A percentile compares a stretch with the other conserved stretches of the same genome.
Evolutionary conservation across 1,140 invertebrate species (phyloP).

Genomic region (Aethina tumida): DNA sequence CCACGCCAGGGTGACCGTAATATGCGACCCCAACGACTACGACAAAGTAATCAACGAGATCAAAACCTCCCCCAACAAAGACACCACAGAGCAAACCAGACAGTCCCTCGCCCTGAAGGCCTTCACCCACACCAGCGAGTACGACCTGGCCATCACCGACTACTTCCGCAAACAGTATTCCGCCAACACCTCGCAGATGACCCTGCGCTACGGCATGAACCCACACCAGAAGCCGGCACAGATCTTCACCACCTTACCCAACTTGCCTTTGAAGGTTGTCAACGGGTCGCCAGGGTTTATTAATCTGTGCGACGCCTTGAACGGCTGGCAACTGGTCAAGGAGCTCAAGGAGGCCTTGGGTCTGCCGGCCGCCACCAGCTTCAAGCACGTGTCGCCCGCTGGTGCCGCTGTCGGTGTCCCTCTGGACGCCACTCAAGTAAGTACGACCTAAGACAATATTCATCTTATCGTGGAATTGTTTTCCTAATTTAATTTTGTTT

Average conservation of each 20-base stretch:
- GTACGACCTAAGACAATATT: background rate
- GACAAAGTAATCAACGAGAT: slow-evolving; percentile 58
- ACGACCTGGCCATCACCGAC: slow-evolving; percentile 90
- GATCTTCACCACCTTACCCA: slow-evolving; percentile 69
- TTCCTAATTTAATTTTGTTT: background rate
- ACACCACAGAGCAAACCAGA: slow-evolving; percentile 63
- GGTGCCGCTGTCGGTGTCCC: slow-evolving; percentile 86
- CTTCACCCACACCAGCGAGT: slow-evolving; percentile 91
- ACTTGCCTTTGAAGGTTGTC: slow-evolving; percentile 80
- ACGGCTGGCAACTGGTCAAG: slow-evolving; percentile 91
- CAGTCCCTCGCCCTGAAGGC: slow-evolving; percentile 80
- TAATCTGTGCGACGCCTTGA: slow-evolving; percentile 94
- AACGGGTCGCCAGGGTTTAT: slow-evolving; percentile 97
- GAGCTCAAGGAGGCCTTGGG: slow-evolving; percentile 73
- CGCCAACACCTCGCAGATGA: slow-evolving; percentile 63
- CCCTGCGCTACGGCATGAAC: slow-evolving; percentile 94
- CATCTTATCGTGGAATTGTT: background rate
- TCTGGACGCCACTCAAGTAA: slow-evolving; percentile 36
- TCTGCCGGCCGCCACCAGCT: slow-evolving; percentile 89
- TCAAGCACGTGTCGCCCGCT: slow-evolving; percentile 96
- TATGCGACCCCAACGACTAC: slow-evolving; percentile 92
- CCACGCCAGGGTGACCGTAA: slow-evolving; percentile 86
- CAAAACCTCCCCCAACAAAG: slow-evolving; percentile 44
- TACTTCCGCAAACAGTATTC: slow-evolving; percentile 91
- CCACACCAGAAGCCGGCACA: slow-evolving; percentile 96